These are phyloP conservation scores for Drosophila tsacasi DNA, from an alignment of 1,140 invertebrate species.

Conservation along the genomic window DNA sequence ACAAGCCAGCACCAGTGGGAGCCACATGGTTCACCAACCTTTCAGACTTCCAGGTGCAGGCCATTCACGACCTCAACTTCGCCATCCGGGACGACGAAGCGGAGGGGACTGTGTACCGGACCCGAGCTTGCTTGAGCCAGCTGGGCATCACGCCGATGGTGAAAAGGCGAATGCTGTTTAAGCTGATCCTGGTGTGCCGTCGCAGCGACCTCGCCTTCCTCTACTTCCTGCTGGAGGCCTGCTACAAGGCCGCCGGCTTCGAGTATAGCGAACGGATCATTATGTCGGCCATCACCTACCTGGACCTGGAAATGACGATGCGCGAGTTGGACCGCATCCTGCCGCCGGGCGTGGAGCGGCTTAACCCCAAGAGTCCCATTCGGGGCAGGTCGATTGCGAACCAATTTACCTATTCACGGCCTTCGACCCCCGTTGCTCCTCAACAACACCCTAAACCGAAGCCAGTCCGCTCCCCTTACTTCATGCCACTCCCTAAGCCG, in stretches of 20 bases:
- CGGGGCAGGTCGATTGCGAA: not conserved
- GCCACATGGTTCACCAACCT: slow-evolving; percentile 41
- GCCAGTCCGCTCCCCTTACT: slow-evolving; percentile 22
- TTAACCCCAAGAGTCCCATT: not conserved
- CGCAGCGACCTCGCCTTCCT: slow-evolving; percentile 44
- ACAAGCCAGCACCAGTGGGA: not conserved
- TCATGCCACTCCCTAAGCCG: slow-evolving; percentile 17
- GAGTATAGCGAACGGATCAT: slow-evolving; percentile 26
- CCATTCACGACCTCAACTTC: slow-evolving; percentile 2
- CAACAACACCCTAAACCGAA: not conserved
- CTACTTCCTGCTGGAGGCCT: slow-evolving; percentile 43
- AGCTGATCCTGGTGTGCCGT: slow-evolving; percentile 23
- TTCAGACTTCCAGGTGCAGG: slow-evolving; percentile 31
- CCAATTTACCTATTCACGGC: not conserved
- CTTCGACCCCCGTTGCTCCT: too few species aligned
- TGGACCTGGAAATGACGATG: slow-evolving; percentile 46
- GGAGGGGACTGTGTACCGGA: slow-evolving; percentile 22
- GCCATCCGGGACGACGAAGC: slow-evolving; percentile 38
- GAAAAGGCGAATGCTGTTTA: not conserved
- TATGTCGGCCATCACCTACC: slow-evolving; percentile 30
- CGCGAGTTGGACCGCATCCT: slow-evolving; percentile 39
- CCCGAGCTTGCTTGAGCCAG: slow-evolving; percentile 11
- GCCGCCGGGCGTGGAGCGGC: slow-evolving; percentile 31
- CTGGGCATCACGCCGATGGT: slow-evolving; percentile 43
- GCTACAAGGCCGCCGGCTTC: slow-evolving; percentile 20